Conservation (phyloP, 2,888 invertebrate species). For the Torymus texanus region DNA sequence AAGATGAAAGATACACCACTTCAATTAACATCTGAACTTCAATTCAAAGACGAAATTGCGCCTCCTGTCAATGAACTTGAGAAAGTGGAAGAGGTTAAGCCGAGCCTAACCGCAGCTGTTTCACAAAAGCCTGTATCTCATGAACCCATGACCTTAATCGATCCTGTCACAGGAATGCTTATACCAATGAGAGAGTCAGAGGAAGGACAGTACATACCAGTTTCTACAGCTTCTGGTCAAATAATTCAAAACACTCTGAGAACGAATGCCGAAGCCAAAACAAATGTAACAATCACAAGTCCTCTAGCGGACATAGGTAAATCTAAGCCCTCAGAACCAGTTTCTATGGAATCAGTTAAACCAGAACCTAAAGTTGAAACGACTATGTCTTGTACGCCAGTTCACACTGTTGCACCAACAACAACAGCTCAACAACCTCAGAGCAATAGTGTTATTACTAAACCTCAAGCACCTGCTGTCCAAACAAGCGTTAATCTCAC, state of each 20-base stretch:
- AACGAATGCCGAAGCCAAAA: constrained; percentile 61
- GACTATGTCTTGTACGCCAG: constrained; percentile 64
- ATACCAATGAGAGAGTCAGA: constrained; percentile 84
- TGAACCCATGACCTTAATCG: constrained; percentile 82
- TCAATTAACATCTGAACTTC: constrained; percentile 18
- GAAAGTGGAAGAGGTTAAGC: constrained; percentile 62
- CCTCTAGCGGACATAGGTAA: constrained; percentile 28
- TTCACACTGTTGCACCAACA: background rate
- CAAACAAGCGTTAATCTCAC: too few species aligned
- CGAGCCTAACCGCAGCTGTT: constrained; percentile 48
- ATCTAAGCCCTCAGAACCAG: constrained; percentile 59
- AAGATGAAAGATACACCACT: constrained; percentile 60
- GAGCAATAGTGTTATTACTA: constrained; percentile 66
- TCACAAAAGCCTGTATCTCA: constrained; percentile 67
- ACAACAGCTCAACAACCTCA: constrained; percentile 59
- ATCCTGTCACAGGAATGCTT: constrained; percentile 85
- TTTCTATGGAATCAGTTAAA: constrained; percentile 39
- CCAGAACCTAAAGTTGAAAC: constrained; percentile 59
- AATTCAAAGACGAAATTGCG: constrained; percentile 27
- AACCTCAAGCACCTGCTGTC: constrained; percentile 63
- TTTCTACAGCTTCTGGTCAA: constrained; percentile 71
- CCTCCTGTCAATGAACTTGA: constrained; percentile 57
- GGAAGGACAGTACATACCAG: constrained; percentile 82
- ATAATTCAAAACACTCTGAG: constrained; percentile 60
- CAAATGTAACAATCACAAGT: constrained; percentile 27